Percentiles rank a stretch among this genome's conserved stretches.
Conservation (phyloP, 2,888 invertebrate species). For the Ectobius pallidus region DNA sequence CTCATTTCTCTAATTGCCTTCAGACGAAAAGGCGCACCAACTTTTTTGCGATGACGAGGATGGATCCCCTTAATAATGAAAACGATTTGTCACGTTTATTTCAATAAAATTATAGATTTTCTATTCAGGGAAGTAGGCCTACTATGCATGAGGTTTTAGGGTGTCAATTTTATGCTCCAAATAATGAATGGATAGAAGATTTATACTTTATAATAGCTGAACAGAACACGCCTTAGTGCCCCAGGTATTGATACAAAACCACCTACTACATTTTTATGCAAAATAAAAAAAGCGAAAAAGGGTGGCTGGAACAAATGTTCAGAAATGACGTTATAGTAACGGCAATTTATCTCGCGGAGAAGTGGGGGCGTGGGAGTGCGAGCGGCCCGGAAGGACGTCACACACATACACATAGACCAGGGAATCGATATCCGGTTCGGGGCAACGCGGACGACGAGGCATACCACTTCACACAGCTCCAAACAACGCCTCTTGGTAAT, state of each 20-base stretch:
- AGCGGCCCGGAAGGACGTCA: slow-evolving; percentile 12
- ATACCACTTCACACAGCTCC: background rate
- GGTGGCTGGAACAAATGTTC: background rate
- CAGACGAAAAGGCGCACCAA: no score
- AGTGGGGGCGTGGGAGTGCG: background rate
- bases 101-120: no score
- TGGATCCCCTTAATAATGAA: no score
- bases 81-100: no score
- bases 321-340: slow-evolving; percentile 14
- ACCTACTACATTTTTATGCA: background rate
- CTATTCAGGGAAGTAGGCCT: no score
- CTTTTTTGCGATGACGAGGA: no score
- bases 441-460: background rate
- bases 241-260: background rate
- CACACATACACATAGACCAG: slow-evolving; percentile 2
- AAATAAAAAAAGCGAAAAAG: background rate
- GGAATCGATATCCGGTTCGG: slow-evolving; percentile 27
- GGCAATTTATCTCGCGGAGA: slow-evolving; percentile 9
- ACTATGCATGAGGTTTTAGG: no score
- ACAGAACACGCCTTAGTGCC: no score
- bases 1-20: no score
- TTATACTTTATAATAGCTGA: no score
- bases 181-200: no score
- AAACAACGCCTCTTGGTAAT: background rate
- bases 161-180: no score